phyloP scores from a whole-genome alignment of 1,140 invertebrate species.

The Archivesica marissinica region DNA sequence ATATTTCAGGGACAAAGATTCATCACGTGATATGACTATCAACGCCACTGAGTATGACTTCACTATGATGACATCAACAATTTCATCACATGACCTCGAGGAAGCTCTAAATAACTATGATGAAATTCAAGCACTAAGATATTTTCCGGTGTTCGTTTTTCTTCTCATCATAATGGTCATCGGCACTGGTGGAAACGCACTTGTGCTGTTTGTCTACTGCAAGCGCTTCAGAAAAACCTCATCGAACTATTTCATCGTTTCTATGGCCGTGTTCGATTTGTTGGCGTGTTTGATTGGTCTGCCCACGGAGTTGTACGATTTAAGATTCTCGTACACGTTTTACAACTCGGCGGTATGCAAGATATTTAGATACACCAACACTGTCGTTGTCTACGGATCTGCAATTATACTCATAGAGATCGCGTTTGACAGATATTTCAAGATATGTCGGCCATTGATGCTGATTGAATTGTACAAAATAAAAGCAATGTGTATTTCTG shows the following conservation, averaged over 20 bases:
- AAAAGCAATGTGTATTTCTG: slow-evolving; percentile 69
- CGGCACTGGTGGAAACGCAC: slow-evolving; percentile 71
- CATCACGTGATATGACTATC: neutral
- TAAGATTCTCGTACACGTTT: slow-evolving; percentile 74
- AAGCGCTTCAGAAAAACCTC: slow-evolving; percentile 72
- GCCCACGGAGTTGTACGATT: slow-evolving; percentile 74
- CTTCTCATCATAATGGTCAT: slow-evolving; percentile 70
- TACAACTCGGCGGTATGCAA: slow-evolving; percentile 72
- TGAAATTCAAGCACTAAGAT: slow-evolving; percentile 64
- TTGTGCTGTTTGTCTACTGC: slow-evolving; percentile 75
- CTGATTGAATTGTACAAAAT: slow-evolving; percentile 70
- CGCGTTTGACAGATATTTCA: slow-evolving; percentile 77
- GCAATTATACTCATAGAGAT: slow-evolving; percentile 72
- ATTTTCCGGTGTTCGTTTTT: slow-evolving; percentile 73
- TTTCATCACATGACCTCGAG: neutral
- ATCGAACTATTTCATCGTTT: slow-evolving; percentile 76
- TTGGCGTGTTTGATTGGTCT: slow-evolving; percentile 74
- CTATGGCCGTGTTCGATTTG: slow-evolving; percentile 77
- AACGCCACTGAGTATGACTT: neutral
- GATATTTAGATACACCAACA: slow-evolving; percentile 67
- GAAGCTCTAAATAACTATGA: slow-evolving; percentile 56
- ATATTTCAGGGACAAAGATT: neutral
- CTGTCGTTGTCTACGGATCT: slow-evolving; percentile 73
- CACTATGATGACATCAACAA: neutral
- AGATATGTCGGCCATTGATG: slow-evolving; percentile 74